Conservation (phyloP, 2,888 invertebrate species). For the Fragum fragum region DNA sequence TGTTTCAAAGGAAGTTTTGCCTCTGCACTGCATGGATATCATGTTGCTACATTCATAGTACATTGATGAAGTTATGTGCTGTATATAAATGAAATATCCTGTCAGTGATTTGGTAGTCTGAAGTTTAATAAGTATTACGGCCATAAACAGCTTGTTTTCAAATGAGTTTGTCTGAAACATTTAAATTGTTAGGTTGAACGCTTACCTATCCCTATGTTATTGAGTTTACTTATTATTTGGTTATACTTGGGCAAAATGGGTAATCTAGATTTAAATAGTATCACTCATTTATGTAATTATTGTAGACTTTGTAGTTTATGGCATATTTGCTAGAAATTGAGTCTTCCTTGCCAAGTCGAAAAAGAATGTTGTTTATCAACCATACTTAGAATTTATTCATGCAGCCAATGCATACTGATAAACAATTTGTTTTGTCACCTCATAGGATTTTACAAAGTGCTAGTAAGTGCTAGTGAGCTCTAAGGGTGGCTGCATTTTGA, state of each 20-base stretch:
- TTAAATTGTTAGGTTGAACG: neutral
- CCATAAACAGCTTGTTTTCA: neutral
- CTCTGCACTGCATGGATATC: neutral
- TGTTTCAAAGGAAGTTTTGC: neutral
- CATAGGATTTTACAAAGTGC: too few relatives aligned
- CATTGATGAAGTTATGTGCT: neutral
- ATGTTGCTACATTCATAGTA: neutral
- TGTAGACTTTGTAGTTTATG: neutral
- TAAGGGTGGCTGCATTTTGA: too few relatives aligned
- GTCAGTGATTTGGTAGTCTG: conserved; percentile 3
- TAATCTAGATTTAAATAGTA: neutral
- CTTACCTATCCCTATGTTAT: conserved; percentile 1
- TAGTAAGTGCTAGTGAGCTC: too few relatives aligned
- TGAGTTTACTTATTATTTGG: neutral
- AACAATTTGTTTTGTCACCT: too few relatives aligned
- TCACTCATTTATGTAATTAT: neutral
- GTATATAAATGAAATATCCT: neutral
- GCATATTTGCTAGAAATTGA: neutral
- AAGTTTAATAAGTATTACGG: neutral
- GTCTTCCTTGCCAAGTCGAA: too few relatives aligned
- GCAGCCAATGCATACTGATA: too few relatives aligned
- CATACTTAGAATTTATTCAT: too few relatives aligned
- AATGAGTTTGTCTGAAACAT: neutral
- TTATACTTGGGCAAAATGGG: neutral
- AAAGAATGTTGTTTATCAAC: too few relatives aligned